Evolutionary conservation across 2,113 vertebrate species (phyloP), one percentile per base, ranked within the genome.

Genomic region (Origma solitaria): DNA sequence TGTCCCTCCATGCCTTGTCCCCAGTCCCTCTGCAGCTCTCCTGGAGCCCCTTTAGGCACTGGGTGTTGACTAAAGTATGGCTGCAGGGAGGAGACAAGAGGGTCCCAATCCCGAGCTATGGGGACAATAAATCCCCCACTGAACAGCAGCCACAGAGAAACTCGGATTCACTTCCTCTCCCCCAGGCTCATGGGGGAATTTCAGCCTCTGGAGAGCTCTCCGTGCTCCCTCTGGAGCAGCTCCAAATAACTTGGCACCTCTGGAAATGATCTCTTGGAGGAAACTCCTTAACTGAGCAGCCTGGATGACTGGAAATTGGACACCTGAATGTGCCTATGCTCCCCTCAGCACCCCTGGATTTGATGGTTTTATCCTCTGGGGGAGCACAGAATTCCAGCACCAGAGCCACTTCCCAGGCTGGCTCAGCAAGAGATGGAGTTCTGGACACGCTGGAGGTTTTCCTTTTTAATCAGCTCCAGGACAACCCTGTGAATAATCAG

Each of bases 381-480:
- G 47, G 17, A 80, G 54, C 90, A 86, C 72, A 53, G 73, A 61
- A 73, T 77, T 75, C 68, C 64, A 78, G 61, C 73, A 23, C 33
- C 95, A 86, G 72, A 91, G 81, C 81, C 78, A 37, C 85, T 89
- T 84, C 88, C 92, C 90, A 78, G 82, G 82, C 73, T 3, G 8
- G 72, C 82, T 68, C 94, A 88, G 82, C 82, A 68, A 76, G 82
- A 61, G 85, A 71, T 73, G 80, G 83, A 79, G 79, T 82, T 90
- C 78, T 90, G 75, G 61, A 60, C 73, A 47, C 49, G 11, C 28
- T 68, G 86, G 21, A 79, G 13, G 13, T 40, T 93, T 77, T 24
- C 54, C 42, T 66, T 70, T 51, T 58, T 54, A 47, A 8, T 44
- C 57, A 82, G 10, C 21, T 85, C 47, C 40, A 68, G 33, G 35